phyloP scores from a whole-genome alignment of 1,140 invertebrate species.

The Tyrophagus putrescentiae region DNA sequence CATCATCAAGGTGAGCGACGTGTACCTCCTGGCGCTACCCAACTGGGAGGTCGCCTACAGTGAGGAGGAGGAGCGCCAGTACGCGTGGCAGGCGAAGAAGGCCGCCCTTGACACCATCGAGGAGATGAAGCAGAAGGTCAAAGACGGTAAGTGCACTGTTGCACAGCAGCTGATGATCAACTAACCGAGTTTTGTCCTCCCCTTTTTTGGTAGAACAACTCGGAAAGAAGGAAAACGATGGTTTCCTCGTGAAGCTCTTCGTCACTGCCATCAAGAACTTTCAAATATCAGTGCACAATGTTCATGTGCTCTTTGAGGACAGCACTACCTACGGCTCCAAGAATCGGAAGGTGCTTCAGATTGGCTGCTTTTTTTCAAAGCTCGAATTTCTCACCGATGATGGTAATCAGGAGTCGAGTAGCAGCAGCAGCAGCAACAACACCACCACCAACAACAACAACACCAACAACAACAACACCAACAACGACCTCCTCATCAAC shows the following conservation, averaged over 20 bases:
- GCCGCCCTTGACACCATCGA: conserved; percentile 59
- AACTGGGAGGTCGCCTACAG: conserved; percentile 75
- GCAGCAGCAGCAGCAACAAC: no score
- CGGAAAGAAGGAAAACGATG: conserved; percentile 48
- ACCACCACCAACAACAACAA: no score
- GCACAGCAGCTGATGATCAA: no score
- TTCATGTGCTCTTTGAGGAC: conserved; percentile 93
- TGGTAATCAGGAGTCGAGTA: conserved; percentile 53
- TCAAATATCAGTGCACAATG: conserved; percentile 79
- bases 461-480: conserved; percentile 47
- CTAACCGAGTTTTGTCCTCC: no score
- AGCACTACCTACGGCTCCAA: conserved; percentile 56
- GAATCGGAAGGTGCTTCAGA: conserved; percentile 59
- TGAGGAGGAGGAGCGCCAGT: conserved; percentile 68
- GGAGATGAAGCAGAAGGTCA: conserved; percentile 57
- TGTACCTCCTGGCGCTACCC: conserved; percentile 75
- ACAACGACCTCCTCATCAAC: conserved; percentile 68
- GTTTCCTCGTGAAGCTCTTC: conserved; percentile 85
- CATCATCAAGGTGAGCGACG: conserved; percentile 66
- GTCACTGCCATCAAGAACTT: conserved; percentile 94
- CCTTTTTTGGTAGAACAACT: conserved; percentile 10
- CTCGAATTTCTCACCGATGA: conserved; percentile 56
- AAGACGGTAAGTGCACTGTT: no score
- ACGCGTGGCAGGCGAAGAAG: conserved; percentile 60
- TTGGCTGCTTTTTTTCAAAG: conserved; percentile 69